Evolutionary conservation across 2,113 vertebrate genomes (phyloP).

Genomic region (Gobiocypris rarus): DNA sequence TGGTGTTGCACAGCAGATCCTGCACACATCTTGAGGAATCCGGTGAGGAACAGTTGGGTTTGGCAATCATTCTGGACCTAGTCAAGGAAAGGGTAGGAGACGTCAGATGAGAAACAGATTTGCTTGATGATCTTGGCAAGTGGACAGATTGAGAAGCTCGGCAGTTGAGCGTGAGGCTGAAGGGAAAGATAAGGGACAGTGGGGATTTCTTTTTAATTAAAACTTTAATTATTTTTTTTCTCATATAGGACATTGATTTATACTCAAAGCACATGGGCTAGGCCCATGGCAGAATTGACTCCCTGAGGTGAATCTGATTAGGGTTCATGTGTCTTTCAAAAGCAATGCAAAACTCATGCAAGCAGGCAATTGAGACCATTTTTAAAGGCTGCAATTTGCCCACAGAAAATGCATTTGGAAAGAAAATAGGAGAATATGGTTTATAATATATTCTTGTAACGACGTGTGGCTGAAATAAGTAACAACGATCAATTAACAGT

Average conservation of each 20-base stretch:
- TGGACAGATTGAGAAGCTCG: background rate
- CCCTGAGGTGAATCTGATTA: background rate
- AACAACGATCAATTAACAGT: too few relatives aligned
- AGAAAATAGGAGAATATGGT: background rate
- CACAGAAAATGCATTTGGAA: background rate
- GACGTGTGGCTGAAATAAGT: too few relatives aligned
- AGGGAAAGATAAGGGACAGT: background rate
- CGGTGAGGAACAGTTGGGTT: conserved; percentile 70
- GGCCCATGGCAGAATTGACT: background rate
- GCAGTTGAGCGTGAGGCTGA: background rate
- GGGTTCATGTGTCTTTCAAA: background rate
- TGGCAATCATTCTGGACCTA: conserved; percentile 56
- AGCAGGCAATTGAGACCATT: background rate
- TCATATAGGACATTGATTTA: background rate
- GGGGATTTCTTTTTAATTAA: background rate
- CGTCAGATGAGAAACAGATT: background rate
- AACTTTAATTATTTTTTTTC: background rate
- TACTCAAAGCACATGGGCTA: background rate
- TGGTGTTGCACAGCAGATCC: conserved; percentile 71
- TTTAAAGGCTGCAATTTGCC: background rate
- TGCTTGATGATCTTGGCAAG: background rate
- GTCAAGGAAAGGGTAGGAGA: too few relatives aligned
- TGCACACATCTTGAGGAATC: conserved; percentile 49
- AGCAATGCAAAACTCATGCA: background rate
- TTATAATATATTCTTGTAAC: background rate